phyloP scores from a whole-genome alignment of 2,113 vertebrate species.

The Pterocles burchelli region DNA sequence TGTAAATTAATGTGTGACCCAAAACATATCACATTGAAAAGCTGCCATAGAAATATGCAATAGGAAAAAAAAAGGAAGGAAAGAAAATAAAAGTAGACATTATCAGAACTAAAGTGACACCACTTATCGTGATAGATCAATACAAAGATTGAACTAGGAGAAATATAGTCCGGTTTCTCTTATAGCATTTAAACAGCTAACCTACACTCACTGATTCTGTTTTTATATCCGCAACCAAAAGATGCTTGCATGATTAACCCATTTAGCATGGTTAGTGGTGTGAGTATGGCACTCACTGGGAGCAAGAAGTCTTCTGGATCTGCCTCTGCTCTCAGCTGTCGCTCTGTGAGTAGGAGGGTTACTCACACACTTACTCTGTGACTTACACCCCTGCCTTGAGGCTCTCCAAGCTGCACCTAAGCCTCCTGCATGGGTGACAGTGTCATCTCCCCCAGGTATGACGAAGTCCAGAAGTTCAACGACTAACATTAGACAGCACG shows the following conservation, averaged over 20 bases:
- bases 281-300: accelerated
- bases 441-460: not conserved
- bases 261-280: not conserved
- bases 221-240: not conserved
- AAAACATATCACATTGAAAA: constrained; percentile 23
- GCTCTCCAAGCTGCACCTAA: not conserved
- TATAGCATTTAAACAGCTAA: not conserved
- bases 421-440: accelerated
- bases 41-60: constrained; percentile 20
- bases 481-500: accelerated
- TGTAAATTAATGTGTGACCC: constrained; percentile 67
- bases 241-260: accelerated
- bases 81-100: not conserved
- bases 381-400: not conserved
- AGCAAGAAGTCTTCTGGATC: not conserved
- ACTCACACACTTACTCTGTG: accelerated
- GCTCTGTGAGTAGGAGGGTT: not conserved
- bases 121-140: constrained; percentile 15
- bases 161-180: not conserved
- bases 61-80: not conserved
- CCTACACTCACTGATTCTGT: not conserved
- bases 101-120: not conserved
- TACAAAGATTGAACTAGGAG: not conserved
- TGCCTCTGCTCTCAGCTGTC: not conserved
- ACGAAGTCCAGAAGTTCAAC: not conserved